phyloP scores from a whole-genome alignment of 2,888 invertebrate genomes.

The Hipparchia sbordonii region DNA sequence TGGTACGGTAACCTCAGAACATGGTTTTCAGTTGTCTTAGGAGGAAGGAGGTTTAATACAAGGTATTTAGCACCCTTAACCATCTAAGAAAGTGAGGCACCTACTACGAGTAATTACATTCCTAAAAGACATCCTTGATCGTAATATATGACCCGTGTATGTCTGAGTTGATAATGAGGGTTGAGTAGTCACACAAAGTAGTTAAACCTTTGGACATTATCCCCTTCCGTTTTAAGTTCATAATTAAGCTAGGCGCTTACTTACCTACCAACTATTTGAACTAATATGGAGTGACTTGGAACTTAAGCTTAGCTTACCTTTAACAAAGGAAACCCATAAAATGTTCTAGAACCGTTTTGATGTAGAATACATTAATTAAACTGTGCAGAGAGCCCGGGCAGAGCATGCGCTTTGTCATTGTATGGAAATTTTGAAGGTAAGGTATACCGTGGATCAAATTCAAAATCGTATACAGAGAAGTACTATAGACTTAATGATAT shows the following conservation, averaged over 20 bases:
- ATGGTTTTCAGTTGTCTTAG: no score
- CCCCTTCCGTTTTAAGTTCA: conserved; percentile 5
- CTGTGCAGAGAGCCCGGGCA: no score
- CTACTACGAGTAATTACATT: not conserved
- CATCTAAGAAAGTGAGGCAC: not conserved
- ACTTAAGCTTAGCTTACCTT: not conserved
- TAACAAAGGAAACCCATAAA: not conserved
- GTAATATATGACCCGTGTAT: not conserved
- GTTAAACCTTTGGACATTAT: not conserved
- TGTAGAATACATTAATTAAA: no score
- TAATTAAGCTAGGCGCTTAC: not conserved
- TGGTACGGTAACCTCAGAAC: no score
- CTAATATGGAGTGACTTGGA: not conserved
- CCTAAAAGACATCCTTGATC: not conserved
- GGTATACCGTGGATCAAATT: no score
- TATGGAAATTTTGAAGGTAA: no score
- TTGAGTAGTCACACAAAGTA: not conserved
- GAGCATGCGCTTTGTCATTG: no score
- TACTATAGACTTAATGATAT: no score
- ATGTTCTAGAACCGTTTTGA: no score
- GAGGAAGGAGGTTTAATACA: no score
- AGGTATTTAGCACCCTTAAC: not conserved
- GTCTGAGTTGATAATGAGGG: not conserved
- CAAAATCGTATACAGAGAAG: no score
- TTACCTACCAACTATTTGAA: not conserved